Percentiles rank a stretch among this genome's conserved stretches.
Conservation (phyloP, 2,797 vertebrate species). For the Cryptoprocta ferox region DNA sequence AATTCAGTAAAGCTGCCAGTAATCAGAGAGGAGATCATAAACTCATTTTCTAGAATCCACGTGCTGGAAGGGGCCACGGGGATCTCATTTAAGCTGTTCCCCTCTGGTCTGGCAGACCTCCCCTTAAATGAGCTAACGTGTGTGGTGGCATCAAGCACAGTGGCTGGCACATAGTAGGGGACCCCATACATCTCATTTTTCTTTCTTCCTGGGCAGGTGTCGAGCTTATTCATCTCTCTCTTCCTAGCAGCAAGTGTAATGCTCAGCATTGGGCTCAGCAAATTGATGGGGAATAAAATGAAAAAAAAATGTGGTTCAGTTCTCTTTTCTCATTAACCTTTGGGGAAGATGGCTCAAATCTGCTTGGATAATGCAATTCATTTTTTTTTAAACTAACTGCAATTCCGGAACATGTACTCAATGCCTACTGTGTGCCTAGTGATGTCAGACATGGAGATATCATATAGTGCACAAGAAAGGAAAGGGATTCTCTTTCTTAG, state of each 20-base stretch:
- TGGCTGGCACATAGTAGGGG: background rate
- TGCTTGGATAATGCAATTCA: background rate
- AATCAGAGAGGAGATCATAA: background rate
- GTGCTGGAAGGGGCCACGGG: background rate
- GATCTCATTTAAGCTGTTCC: background rate
- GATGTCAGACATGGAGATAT: background rate
- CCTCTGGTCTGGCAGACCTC: background rate
- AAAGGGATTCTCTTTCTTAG: background rate
- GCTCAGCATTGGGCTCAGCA: background rate
- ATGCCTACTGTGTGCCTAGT: background rate
- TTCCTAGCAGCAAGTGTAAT: background rate
- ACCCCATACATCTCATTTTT: fast-evolving
- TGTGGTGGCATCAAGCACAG: fast-evolving
- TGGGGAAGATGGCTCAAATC: background rate
- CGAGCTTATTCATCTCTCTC: background rate
- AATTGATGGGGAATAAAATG: background rate
- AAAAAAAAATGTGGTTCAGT: background rate
- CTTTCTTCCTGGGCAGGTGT: background rate
- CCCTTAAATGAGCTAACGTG: fast-evolving
- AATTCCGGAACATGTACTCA: background rate
- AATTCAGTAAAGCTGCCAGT: background rate
- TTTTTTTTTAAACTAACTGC: background rate
- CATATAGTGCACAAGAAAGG: background rate
- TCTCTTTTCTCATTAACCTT: background rate
- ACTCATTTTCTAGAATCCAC: background rate